phyloP scores from a whole-genome alignment of 2,797 vertebrate genomes.

The Sebastes steindachneri region DNA sequence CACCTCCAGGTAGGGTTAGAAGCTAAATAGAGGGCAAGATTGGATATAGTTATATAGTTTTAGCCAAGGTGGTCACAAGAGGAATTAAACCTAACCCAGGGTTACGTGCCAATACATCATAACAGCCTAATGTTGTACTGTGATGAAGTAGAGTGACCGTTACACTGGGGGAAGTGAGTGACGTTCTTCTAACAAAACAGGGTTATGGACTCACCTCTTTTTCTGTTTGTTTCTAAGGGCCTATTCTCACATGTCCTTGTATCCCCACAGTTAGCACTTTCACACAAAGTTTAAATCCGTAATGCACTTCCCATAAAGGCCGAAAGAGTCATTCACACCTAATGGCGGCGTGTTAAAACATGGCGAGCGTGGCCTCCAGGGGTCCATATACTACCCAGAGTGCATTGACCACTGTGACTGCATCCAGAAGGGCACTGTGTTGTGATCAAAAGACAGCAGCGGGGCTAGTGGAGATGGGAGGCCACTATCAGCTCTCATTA shows the following conservation, averaged over 20 bases:
- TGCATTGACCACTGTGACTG: conserved; percentile 86
- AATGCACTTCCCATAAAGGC: conserved; percentile 91
- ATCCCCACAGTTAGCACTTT: conserved; percentile 42
- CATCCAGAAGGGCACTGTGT: conserved; percentile 83
- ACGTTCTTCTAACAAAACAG: conserved; percentile 34
- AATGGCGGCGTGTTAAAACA: conserved; percentile 89
- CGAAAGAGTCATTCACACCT: conserved; percentile 92
- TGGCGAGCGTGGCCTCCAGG: conserved; percentile 84
- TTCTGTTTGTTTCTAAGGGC: conserved; percentile 38
- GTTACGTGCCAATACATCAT: not conserved
- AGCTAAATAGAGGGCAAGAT: not conserved
- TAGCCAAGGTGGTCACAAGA: not conserved
- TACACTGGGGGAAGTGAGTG: conserved; percentile 28
- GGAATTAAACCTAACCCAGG: not conserved
- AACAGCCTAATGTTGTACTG: not conserved
- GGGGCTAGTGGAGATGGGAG: conserved; percentile 62
- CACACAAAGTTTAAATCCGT: conserved; percentile 71
- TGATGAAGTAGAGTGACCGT: not conserved
- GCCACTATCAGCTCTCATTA: conserved; percentile 90
- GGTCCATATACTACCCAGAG: conserved; percentile 89
- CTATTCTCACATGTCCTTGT: conserved; percentile 50
- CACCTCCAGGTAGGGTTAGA: not conserved
- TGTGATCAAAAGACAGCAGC: conserved; percentile 90
- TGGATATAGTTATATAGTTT: not conserved
- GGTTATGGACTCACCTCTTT: conserved; percentile 50